Evolutionary conservation across 2,113 vertebrate species (phyloP).

Genomic region (Melanotaenia duboulayi): DNA sequence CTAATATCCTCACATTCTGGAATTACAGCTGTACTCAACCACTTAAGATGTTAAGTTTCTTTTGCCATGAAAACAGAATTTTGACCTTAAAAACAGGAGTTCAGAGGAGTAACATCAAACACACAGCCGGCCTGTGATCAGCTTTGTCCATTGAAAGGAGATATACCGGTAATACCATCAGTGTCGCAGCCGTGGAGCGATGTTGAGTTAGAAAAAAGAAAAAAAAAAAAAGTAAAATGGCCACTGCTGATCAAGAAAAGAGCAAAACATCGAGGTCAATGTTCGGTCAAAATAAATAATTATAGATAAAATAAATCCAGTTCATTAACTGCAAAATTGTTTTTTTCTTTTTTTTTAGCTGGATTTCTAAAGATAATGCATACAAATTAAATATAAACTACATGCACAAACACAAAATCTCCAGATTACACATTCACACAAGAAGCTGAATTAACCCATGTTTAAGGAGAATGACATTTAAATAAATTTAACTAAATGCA

Average conservation of each 20-base stretch:
- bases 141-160: background rate
- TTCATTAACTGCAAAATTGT: background rate
- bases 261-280: no score
- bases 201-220: slow-evolving; percentile 18
- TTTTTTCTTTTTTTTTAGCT: background rate
- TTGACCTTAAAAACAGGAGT: no score
- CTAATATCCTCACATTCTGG: no score
- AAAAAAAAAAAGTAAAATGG: background rate
- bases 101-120: no score
- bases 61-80: no score
- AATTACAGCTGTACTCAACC: no score
- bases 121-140: no score
- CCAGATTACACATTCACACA: background rate
- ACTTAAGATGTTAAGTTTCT: no score
- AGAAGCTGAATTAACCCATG: background rate
- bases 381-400: slow-evolving; percentile 10
- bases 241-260: no score
- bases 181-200: slow-evolving; percentile 33
- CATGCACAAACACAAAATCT: background rate
- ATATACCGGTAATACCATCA: background rate
- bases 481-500: background rate
- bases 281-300: background rate
- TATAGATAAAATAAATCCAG: no score
- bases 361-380: slow-evolving; percentile 36
- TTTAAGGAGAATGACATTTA: slow-evolving; percentile 7